Percentiles rank a stretch among this genome's conserved stretches.
Evolutionary conservation across 1,140 invertebrate genomes (phyloP).

Genomic region (Lerema accius): DNA sequence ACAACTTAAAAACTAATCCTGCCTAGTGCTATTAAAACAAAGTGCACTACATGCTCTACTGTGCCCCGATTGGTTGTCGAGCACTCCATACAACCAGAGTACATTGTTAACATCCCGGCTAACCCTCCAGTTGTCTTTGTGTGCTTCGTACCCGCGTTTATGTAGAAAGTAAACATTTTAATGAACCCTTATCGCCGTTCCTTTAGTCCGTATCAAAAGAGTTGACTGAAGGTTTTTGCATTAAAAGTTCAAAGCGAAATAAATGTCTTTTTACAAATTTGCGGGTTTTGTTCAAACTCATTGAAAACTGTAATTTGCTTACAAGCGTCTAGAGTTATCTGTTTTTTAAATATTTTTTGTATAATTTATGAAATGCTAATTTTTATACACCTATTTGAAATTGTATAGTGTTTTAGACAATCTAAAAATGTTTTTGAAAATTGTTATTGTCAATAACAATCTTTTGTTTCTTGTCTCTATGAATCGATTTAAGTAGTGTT

Average conservation of each 20-base stretch:
- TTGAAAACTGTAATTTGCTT: no score
- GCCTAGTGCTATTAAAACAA: constrained; percentile 73
- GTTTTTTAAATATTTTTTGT: no score
- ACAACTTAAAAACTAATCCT: constrained; percentile 73
- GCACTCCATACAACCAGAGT: constrained; percentile 14
- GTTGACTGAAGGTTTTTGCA: not conserved
- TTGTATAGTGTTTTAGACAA: no score
- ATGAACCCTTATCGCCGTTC: constrained; percentile 24
- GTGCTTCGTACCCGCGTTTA: constrained; percentile 18
- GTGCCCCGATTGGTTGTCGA: constrained; percentile 61
- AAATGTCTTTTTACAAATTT: not conserved
- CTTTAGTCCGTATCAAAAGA: constrained; percentile 4
- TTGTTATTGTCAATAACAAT: no score
- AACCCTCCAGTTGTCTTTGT: constrained; percentile 27
- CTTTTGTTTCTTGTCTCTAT: no score
- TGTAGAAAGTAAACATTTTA: constrained; percentile 26
- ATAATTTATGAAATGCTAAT: no score
- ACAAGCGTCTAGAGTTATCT: no score
- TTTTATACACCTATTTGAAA: no score
- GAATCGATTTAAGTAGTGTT: no score
- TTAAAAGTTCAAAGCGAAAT: not conserved
- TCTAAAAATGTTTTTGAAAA: no score
- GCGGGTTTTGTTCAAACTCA: not conserved
- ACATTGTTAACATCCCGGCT: constrained; percentile 25
- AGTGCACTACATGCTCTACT: constrained; percentile 60